Base-by-base conservation (phyloP, 2,113 vertebrate species). In the Plectropomus leopardus region DNA sequence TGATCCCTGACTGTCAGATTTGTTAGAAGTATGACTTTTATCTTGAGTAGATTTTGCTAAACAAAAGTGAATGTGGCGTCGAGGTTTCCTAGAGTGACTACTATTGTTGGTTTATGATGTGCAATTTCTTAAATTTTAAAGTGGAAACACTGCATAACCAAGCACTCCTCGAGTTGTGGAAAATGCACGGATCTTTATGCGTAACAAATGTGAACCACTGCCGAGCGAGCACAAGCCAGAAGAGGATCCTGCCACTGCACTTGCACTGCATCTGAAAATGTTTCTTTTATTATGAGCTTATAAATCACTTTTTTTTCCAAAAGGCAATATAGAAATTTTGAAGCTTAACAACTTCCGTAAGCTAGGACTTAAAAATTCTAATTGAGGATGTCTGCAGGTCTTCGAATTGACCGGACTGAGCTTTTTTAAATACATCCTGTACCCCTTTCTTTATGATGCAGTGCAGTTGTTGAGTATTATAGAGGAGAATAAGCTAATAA, bases 121-220 rank as follows among this genome's bases (percentile, higher is more conserved):
- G 32, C 4, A 53, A 0, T 26, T 45, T 63, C n/a, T 55, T 28
- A 0, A 59, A 60, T 24, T 53, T 54, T 36, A 24, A 45, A 42
- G 60, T 75, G 44, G 40, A 42, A 64, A 74, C 30, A 9, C 47
- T n/a, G 23, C 51, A 71, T 34, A 69, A 47, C 45, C 7, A 16
- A 50, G 47, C 23, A 16, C 68, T 75, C 10, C 63, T 67, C 21
- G 11, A 30, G 47, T 45, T 69, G 21, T 65, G 16, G 24, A 34
- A 74, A 67, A 58, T 40, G 28, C 19, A 40, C 53, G 65, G 44
- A 7, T 23, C 21, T 24, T 24, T 23, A 61, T 44, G 14, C 50
- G 70, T 51, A 74, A 51, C n/a, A 30, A 67, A 17, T 59, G 23
- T 71, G 50, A 86, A 80, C 19, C 76, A 84, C 86, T 88, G 86